Base-by-base conservation (phyloP, 2,113 vertebrate genomes). In the Ameiurus melas region DNA sequence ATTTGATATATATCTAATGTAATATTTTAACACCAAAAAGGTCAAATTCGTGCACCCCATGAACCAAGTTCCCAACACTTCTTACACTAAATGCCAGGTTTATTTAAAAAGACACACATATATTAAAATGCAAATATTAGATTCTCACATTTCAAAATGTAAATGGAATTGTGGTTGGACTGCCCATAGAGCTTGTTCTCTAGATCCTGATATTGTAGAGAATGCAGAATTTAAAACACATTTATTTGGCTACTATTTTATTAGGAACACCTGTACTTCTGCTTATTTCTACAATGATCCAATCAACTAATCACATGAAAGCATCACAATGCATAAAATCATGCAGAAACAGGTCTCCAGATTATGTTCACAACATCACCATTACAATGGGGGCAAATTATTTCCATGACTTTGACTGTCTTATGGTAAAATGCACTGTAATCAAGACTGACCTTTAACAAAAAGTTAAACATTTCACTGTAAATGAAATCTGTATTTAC, bases 401-500 rank as follows among this genome's bases (percentile, higher is more conserved):
- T 53, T 73, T 73, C 70, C 19, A 2, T 73, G 70, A 73, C 33
- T 75, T 79, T 80, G 51, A 12, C n/a, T 12, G 27, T 53, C 10
- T n/a, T 25, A 78, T 3, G 9, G 13, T 79, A 33, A 81, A 53
- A 51, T 75, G 3, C 43, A 78, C 13, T 27, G 43, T 27, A 78
- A 78, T 78, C 43, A 78, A n/a, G 17, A 10, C 51, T 57, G 78
- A 57, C 53, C n/a, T 33, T 81, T 81, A 57, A 20, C 6, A 39
- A 57, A 82, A 13, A 60, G 4, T 82, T 82, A 14, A 60, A 39
- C n/a, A 81, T 82, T 60, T 82, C 20, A 58, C 80, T 39, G 55
- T 82, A 60, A 82, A 82, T 36, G 57, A 82, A 60, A 6, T 82
- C 55, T 36, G 12, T 39, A 60, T 60, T 60, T 60, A 82, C 80